Evolutionary conservation across 2,888 invertebrate genomes (phyloP).

Genomic region (Luperina nickerlii): DNA sequence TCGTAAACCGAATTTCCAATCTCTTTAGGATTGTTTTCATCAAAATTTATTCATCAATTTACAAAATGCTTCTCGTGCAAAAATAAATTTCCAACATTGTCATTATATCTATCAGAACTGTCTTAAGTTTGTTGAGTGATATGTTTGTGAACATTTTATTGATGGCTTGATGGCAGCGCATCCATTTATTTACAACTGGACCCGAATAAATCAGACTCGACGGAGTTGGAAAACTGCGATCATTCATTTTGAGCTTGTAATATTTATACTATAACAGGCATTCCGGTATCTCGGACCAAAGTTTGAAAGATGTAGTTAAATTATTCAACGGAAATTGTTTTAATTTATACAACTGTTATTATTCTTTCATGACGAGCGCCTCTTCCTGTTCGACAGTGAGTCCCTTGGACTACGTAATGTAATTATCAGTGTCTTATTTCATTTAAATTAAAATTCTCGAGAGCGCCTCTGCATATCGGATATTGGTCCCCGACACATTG

Average conservation of each 20-base stretch:
- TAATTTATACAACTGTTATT: conserved; percentile 29
- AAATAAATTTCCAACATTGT: conserved; percentile 65
- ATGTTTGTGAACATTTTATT: conserved; percentile 81
- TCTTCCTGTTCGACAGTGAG: conserved; percentile 16
- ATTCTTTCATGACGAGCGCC: conserved; percentile 17
- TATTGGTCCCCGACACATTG: conserved; percentile 33
- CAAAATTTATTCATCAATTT: conserved; percentile 61
- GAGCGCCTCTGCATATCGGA: conserved; percentile 22
- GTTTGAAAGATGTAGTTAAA: conserved; percentile 50
- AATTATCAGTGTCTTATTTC: conserved; percentile 35
- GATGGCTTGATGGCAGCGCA: conserved; percentile 77
- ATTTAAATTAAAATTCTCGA: conserved; percentile 44
- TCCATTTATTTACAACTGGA: conserved; percentile 80
- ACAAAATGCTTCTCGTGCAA: conserved; percentile 45
- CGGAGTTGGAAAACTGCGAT: conserved; percentile 80
- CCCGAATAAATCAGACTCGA: conserved; percentile 79
- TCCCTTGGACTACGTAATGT: conserved; percentile 21
- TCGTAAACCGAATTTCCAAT: conserved; percentile 32
- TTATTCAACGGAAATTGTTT: conserved; percentile 55
- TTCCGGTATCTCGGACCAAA: conserved; percentile 42
- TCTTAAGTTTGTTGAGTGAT: conserved; percentile 75
- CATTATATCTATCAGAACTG: conserved; percentile 69
- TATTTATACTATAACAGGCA: conserved; percentile 68
- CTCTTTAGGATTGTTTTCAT: conserved; percentile 53
- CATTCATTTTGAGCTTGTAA: conserved; percentile 76